phyloP scores from a whole-genome alignment of 2,113 vertebrate genomes.

The Nesoenas mayeri region DNA sequence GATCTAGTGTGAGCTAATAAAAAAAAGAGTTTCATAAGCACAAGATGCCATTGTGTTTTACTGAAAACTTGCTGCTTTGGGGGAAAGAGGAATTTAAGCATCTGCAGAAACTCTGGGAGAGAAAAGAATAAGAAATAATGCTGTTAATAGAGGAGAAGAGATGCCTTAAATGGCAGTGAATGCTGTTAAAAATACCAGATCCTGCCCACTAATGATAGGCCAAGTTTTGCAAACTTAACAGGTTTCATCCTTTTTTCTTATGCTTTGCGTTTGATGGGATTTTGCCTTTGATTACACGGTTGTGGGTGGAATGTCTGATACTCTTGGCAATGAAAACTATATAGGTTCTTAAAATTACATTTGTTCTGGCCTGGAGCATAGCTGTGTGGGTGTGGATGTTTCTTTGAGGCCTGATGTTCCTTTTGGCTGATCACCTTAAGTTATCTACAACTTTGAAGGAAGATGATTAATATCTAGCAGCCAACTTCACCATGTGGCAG shows the following conservation, averaged over 20 bases:
- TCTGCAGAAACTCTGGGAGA: not conserved
- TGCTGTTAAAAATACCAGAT: conserved; percentile 18
- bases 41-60: not conserved
- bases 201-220: not conserved
- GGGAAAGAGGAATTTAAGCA: not conserved
- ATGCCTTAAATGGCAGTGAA: not conserved
- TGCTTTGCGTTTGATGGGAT: conserved; percentile 14
- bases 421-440: not conserved
- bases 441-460: conserved; percentile 12
- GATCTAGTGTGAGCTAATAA: not conserved
- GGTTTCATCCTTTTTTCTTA: not conserved
- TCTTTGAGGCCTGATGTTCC: conserved; percentile 6
- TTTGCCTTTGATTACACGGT: conserved; percentile 43
- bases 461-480: not conserved
- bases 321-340: not conserved
- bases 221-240: conserved; percentile 43
- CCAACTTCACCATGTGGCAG: not conserved
- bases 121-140: conserved; percentile 4
- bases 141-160: not conserved
- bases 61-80: not conserved
- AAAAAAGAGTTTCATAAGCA: not conserved
- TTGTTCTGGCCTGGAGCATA: conserved; percentile 42
- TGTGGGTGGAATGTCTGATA: conserved; percentile 54
- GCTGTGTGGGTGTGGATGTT: not conserved
- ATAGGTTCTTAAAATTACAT: conserved; percentile 13